Conservation (phyloP, 2,888 invertebrate species). For the Apoderus coryli region DNA sequence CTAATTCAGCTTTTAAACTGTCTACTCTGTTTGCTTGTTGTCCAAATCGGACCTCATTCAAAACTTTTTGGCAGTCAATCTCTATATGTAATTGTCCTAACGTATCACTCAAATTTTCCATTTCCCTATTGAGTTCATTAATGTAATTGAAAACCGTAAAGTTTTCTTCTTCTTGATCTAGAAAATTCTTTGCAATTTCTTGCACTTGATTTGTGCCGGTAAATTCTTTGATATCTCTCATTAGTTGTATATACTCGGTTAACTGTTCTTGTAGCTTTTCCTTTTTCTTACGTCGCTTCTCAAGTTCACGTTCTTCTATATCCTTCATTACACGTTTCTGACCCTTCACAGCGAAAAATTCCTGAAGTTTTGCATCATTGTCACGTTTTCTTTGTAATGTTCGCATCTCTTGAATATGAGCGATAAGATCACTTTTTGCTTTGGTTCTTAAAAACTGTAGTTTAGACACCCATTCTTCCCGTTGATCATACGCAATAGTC, state of each 20-base stretch:
- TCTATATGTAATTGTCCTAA: constrained; percentile 46
- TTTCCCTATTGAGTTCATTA: constrained; percentile 74
- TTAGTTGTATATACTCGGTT: constrained; percentile 18
- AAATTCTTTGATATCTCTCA: constrained; percentile 19
- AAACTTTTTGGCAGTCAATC: constrained; percentile 48
- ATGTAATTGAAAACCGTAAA: constrained; percentile 85
- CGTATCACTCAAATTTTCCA: constrained; percentile 56
- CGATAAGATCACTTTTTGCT: constrained; percentile 53
- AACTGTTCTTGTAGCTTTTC: constrained; percentile 48
- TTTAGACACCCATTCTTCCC: constrained; percentile 69
- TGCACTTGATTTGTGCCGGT: constrained; percentile 12
- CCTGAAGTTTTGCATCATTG: constrained; percentile 70
- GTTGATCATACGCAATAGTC: constrained; percentile 79
- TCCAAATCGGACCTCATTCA: constrained; percentile 40
- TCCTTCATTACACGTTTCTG: constrained; percentile 65
- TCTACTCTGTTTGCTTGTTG: constrained; percentile 47
- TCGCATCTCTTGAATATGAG: constrained; percentile 66
- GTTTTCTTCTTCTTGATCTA: constrained; percentile 79
- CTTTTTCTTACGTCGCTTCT: constrained; percentile 49
- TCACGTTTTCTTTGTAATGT: constrained; percentile 73
- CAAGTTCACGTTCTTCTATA: constrained; percentile 55
- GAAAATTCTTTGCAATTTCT: constrained; percentile 54
- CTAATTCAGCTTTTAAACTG: constrained; percentile 35
- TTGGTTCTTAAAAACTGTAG: constrained; percentile 65
- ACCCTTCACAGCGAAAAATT: constrained; percentile 74